phyloP scores from a whole-genome alignment of 2,113 vertebrate genomes.

The Syngnathoides biaculeatus region DNA sequence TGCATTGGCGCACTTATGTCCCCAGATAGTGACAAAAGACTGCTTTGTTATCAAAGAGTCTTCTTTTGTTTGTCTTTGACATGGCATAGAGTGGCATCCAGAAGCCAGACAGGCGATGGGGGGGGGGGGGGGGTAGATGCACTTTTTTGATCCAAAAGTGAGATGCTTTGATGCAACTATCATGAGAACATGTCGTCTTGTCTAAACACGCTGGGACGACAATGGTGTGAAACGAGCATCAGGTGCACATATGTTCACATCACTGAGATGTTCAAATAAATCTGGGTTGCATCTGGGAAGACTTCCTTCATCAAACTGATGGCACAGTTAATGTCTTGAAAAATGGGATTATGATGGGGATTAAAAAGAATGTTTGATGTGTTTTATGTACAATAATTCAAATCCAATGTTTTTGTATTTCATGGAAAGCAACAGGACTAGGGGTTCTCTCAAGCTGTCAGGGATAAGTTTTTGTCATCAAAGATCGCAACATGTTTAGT shows the following conservation, averaged over 20 bases:
- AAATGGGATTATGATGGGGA: background rate
- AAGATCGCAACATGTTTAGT: background rate
- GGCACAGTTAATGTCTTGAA: background rate
- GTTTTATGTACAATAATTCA: background rate
- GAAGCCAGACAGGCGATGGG: slow-evolving; percentile 23
- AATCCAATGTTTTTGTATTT: background rate
- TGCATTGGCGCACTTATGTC: slow-evolving; percentile 49
- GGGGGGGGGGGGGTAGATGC: background rate
- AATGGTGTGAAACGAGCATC: background rate
- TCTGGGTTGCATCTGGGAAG: background rate
- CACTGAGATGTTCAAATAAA: slow-evolving; percentile 3
- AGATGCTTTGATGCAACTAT: background rate
- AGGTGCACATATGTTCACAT: background rate
- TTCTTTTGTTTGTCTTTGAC: slow-evolving; percentile 34
- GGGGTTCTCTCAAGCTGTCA: background rate
- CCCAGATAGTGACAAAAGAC: slow-evolving; percentile 44
- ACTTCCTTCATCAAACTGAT: background rate
- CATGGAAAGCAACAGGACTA: background rate
- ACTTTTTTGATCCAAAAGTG: background rate
- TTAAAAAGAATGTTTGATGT: background rate
- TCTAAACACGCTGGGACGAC: background rate
- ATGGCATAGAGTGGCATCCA: slow-evolving; percentile 8
- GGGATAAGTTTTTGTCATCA: background rate
- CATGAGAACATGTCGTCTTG: background rate
- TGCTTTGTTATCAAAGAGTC: slow-evolving; percentile 39